Evolutionary conservation across 2,797 vertebrate genomes (phyloP).

Genomic region (Molossus molossus): DNA sequence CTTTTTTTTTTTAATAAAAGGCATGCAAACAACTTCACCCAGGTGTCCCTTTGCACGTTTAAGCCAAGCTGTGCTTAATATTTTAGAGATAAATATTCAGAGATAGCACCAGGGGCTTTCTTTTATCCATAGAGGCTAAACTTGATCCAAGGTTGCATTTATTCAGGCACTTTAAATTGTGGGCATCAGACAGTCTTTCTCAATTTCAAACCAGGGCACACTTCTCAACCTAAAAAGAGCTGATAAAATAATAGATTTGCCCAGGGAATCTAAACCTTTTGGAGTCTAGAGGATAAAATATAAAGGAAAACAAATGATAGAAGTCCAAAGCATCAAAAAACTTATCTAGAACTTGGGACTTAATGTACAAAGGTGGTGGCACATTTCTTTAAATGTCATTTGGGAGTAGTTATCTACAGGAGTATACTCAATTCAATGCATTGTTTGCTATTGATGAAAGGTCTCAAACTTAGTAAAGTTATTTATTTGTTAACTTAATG

Average conservation of each 20-base stretch:
- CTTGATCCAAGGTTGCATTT: constrained; percentile 38
- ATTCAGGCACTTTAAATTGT: constrained; percentile 27
- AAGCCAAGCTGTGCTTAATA: neutral
- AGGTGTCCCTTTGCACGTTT: neutral
- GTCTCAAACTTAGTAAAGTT: neutral
- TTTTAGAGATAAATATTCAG: constrained; percentile 54
- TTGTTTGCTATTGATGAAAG: neutral
- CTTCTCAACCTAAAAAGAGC: neutral
- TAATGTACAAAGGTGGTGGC: neutral
- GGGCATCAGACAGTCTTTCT: constrained; percentile 45
- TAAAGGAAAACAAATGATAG: neutral
- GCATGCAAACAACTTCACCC: neutral
- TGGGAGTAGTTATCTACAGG: neutral
- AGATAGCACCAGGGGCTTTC: neutral
- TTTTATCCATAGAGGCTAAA: neutral
- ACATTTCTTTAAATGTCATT: neutral
- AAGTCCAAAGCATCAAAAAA: neutral
- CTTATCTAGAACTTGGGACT: neutral
- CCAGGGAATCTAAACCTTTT: neutral
- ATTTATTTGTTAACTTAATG: neutral
- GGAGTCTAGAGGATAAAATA: neutral
- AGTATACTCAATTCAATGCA: neutral
- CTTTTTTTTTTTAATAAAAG: neutral
- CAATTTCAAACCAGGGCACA: constrained; percentile 41
- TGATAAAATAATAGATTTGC: constrained; percentile 42